These are phyloP conservation scores for Cuculus canorus DNA, from an alignment of 2,797 vertebrate genomes.

Conservation along the genomic window DNA sequence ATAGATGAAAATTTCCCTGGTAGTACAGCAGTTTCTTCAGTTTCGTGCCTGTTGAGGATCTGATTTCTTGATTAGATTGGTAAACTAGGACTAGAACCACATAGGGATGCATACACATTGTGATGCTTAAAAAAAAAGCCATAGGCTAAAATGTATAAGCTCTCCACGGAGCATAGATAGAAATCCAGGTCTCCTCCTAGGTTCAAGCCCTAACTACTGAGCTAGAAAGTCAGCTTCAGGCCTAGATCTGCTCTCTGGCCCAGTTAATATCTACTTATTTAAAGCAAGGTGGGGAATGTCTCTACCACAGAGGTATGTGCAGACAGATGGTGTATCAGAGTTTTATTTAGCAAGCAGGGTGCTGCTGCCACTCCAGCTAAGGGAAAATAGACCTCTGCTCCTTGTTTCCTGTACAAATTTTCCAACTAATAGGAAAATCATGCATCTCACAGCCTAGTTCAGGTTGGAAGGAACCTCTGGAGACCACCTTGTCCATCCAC, in stretches of 20 bases:
- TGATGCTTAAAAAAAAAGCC: neutral
- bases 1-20: neutral
- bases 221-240: constrained; percentile 11
- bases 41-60: neutral
- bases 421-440: neutral
- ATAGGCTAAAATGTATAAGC: neutral
- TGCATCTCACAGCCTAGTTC: neutral
- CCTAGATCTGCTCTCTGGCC: neutral
- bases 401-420: neutral
- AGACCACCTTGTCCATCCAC: accelerated
- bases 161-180: neutral
- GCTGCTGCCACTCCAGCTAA: neutral
- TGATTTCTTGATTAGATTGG: neutral
- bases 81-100: constrained; percentile 12
- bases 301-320: neutral
- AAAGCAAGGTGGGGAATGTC: neutral
- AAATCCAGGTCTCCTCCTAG: constrained; percentile 14
- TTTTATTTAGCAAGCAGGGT: neutral
- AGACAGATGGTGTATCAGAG: neutral
- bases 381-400: neutral
- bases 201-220: neutral
- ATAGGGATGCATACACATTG: neutral
- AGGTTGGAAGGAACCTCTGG: neutral
- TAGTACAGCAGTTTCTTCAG: neutral
- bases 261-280: neutral